phyloP scores from a whole-genome alignment of 2,888 invertebrate genomes.

The Drosophila meridiana region DNA sequence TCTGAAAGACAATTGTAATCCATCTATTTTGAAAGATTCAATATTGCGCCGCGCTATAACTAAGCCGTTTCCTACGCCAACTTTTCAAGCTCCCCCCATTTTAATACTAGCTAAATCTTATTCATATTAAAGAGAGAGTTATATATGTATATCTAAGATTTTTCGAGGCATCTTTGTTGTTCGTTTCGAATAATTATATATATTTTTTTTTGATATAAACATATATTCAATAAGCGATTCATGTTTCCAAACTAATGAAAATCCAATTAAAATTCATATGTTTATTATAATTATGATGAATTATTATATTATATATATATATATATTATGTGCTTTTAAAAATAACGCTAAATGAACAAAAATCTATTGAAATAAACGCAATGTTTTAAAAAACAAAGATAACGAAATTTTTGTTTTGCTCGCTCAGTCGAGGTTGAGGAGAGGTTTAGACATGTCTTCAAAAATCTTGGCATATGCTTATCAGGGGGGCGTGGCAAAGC shows the following conservation, averaged over 20 bases:
- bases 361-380: conserved; percentile 43
- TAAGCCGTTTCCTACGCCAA: conserved; percentile 58
- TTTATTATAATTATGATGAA: conserved; percentile 21
- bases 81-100: conserved; percentile 47
- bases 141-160: conserved; percentile 9
- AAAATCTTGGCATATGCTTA: too few relatives aligned
- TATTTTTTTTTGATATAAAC: conserved; percentile 22
- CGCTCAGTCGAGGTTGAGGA: background rate
- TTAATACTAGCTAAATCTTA: conserved; percentile 6
- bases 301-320: conserved; percentile 41
- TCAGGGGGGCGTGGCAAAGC: too few relatives aligned
- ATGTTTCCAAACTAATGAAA: conserved; percentile 30
- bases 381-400: conserved; percentile 34
- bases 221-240: conserved; percentile 25
- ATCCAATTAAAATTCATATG: conserved; percentile 22
- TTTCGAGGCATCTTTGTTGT: conserved; percentile 36
- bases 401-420: background rate
- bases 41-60: conserved; percentile 16
- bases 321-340: conserved; percentile 53
- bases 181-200: conserved; percentile 22
- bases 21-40: conserved; percentile 14
- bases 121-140: background rate
- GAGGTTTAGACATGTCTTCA: background rate
- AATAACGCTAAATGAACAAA: conserved; percentile 45
- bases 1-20: conserved; percentile 9